These are phyloP conservation scores for Pteronura brasiliensis DNA, from an alignment of 2,113 vertebrate genomes.

Conservation along the genomic window DNA sequence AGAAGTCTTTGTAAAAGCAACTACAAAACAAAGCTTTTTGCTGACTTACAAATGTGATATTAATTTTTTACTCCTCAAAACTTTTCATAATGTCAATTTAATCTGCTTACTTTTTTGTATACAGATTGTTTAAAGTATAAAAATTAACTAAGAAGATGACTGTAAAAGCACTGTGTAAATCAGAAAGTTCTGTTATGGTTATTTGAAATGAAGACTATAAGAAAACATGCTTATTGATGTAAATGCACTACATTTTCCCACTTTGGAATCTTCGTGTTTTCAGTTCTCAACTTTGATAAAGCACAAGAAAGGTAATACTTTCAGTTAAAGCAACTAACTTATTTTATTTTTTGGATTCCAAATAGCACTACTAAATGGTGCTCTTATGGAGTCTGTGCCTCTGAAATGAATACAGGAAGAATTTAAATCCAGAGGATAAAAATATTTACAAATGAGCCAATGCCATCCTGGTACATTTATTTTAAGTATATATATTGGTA, in stretches of 20 bases:
- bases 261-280: not conserved
- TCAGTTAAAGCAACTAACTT: not conserved
- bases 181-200: not conserved
- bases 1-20: not conserved
- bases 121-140: not conserved
- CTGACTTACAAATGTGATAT: not conserved
- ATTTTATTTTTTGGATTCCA: not conserved
- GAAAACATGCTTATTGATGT: not conserved
- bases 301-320: not conserved
- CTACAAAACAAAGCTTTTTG: not conserved
- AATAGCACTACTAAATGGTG: not conserved
- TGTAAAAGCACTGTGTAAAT: not conserved
- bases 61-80: not conserved
- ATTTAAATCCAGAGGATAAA: not conserved
- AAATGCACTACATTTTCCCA: not conserved
- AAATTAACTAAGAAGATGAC: not conserved
- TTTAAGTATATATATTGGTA: not conserved
- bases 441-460: not conserved
- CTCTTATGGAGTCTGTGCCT: not conserved
- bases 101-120: not conserved
- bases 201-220: not conserved
- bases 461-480: not conserved
- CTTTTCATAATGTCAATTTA: not conserved
- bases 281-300: not conserved
- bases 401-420: not conserved